phyloP scores from a whole-genome alignment of 2,888 invertebrate species.

The Nemapogon koenigi region DNA sequence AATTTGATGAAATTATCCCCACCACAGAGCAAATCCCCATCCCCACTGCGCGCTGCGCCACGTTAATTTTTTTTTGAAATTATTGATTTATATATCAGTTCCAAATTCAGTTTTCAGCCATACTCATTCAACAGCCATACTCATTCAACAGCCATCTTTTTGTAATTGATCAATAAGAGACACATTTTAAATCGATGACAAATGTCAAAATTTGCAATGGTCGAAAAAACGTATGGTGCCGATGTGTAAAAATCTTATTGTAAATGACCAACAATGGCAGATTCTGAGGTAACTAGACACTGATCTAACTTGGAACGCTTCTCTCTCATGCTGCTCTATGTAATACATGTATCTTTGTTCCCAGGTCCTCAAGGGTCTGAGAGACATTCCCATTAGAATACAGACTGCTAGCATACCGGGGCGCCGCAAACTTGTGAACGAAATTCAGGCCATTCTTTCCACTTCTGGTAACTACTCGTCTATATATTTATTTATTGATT shows the following conservation, averaged over 20 bases:
- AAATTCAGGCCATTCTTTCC: slow-evolving; percentile 73
- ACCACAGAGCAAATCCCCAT: too few relatives aligned
- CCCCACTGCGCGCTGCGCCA: too few relatives aligned
- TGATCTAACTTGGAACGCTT: slow-evolving; percentile 7
- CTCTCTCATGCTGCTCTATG: slow-evolving; percentile 14
- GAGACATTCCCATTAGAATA: slow-evolving; percentile 76
- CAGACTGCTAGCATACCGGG: slow-evolving; percentile 77
- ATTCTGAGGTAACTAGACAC: slow-evolving; percentile 71
- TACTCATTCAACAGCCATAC: too few relatives aligned
- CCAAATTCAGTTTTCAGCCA: neutral
- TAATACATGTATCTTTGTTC: slow-evolving; percentile 16
- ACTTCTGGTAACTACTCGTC: slow-evolving; percentile 80
- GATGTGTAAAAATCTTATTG: too few relatives aligned
- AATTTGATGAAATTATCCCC: too few relatives aligned
- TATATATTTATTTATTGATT: too few relatives aligned
- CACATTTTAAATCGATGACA: too few relatives aligned
- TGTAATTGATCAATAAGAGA: too few relatives aligned
- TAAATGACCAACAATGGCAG: slow-evolving; percentile 72
- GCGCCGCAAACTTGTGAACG: slow-evolving; percentile 70
- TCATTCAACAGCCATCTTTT: too few relatives aligned
- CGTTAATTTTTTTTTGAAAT: too few relatives aligned
- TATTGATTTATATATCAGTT: slow-evolving; percentile 5
- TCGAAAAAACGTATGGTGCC: too few relatives aligned
- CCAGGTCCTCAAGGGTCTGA: slow-evolving; percentile 72
- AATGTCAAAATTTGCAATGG: too few relatives aligned